phyloP scores from a whole-genome alignment of 2,888 invertebrate species.

The Thecocarcelia acutangulata region DNA sequence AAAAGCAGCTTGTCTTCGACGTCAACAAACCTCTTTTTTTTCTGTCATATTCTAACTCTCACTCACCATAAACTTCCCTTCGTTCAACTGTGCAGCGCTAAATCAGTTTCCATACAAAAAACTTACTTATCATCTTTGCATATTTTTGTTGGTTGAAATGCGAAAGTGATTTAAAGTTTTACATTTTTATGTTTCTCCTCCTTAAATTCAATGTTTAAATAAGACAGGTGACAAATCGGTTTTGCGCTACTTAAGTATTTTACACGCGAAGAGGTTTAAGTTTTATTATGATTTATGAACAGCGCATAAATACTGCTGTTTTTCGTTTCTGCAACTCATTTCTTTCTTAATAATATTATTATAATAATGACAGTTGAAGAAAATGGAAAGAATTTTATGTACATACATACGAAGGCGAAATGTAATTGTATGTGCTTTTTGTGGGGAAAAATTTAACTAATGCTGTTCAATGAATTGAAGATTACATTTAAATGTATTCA shows the following conservation, averaged over 20 bases:
- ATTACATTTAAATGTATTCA: no score
- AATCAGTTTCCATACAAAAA: neutral
- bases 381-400: conserved; percentile 12
- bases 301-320: conserved; percentile 29
- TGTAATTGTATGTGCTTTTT: no score
- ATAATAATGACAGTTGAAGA: conserved; percentile 44
- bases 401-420: no score
- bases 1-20: no score
- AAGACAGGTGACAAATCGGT: conserved; percentile 69
- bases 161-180: conserved; percentile 59
- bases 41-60: no score
- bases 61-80: neutral
- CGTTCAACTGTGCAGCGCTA: neutral
- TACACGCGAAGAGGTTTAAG: conserved; percentile 57
- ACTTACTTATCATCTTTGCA: conserved; percentile 40
- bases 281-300: conserved; percentile 66
- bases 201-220: conserved; percentile 41
- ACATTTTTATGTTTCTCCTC: conserved; percentile 36
- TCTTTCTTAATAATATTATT: conserved; percentile 44
- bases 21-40: no score
- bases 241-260: conserved; percentile 63
- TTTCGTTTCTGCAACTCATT: conserved; percentile 27
- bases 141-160: conserved; percentile 36
- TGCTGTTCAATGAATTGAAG: no score
- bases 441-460: no score